Percentiles rank a stretch among this genome's conserved stretches.
These are phyloP conservation scores for Sinocyclocheilus grahami DNA, from an alignment of 2,113 vertebrate genomes.

Conservation along the genomic window DNA sequence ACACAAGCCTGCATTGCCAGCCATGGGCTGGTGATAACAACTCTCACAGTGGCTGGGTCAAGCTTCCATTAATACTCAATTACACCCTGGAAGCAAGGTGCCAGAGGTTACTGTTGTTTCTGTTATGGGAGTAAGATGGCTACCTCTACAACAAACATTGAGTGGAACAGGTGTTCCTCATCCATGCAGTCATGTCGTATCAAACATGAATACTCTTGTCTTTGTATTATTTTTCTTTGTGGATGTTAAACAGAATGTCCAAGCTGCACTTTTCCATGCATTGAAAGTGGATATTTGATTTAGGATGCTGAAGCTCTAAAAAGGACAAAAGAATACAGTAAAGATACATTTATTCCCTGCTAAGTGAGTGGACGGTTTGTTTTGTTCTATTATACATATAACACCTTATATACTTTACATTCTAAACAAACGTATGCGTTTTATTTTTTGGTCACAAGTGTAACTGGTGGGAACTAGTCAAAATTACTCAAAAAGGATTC, in stretches of 20 bases:
- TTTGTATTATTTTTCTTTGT: neutral
- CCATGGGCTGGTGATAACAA: conserved; percentile 68
- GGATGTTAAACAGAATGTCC: neutral
- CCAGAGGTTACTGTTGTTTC: conserved; percentile 60
- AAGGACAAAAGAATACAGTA: neutral
- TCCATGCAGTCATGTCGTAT: neutral
- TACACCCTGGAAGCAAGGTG: conserved; percentile 58
- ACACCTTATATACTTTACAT: too few relatives aligned
- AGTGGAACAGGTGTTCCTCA: conserved; percentile 5
- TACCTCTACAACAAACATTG: conserved; percentile 51
- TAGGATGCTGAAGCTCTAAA: neutral
- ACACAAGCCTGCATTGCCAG: conserved; percentile 68
- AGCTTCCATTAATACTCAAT: conserved; percentile 76
- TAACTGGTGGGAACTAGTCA: neutral
- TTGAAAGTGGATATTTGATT: neutral
- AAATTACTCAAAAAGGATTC: too few relatives aligned
- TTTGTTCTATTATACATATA: too few relatives aligned
- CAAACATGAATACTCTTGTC: neutral
- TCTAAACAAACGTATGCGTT: too few relatives aligned
- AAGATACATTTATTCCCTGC: neutral
- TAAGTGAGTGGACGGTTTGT: neutral
- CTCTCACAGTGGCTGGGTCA: conserved; percentile 67
- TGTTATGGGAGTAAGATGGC: conserved; percentile 60
- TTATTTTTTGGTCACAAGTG: neutral
- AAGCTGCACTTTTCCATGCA: neutral